A percentile compares a stretch with the other conserved stretches of the same genome.
Conservation (phyloP, 2,888 invertebrate species). For the Heliconius ethilla region DNA sequence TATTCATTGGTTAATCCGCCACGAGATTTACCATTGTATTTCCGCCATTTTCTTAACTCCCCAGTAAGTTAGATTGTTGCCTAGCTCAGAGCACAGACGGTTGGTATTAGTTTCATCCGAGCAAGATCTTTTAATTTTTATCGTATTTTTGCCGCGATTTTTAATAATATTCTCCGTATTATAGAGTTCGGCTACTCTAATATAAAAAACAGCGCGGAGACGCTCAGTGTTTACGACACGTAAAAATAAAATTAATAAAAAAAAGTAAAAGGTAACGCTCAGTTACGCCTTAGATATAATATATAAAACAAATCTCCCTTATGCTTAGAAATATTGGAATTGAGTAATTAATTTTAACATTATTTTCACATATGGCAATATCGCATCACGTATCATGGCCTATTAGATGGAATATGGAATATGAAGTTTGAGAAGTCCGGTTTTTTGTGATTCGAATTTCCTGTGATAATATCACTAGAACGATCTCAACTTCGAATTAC, state of each 20-base stretch:
- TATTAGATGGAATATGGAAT: slow-evolving; percentile 39
- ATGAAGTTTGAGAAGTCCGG: slow-evolving; percentile 22
- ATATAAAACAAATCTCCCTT: slow-evolving; percentile 48
- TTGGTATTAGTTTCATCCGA: slow-evolving; percentile 13
- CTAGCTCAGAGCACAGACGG: slow-evolving; percentile 19
- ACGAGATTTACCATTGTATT: slow-evolving; percentile 16
- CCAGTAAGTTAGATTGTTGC: slow-evolving; percentile 19
- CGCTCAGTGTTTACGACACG: slow-evolving; percentile 26
- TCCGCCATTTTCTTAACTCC: slow-evolving; percentile 22
- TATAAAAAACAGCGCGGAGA: slow-evolving; percentile 6
- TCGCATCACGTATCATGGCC: slow-evolving; percentile 49
- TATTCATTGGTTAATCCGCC: slow-evolving; percentile 38
- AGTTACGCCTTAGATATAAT: slow-evolving; percentile 31
- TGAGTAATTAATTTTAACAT: slow-evolving; percentile 35
- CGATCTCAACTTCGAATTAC: slow-evolving; percentile 33
- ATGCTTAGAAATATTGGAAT: slow-evolving; percentile 55
- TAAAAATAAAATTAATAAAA: slow-evolving; percentile 15
- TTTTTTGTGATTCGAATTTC: slow-evolving; percentile 36
- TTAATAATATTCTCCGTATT: slow-evolving; percentile 19
- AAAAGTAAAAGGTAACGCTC: slow-evolving; percentile 26
- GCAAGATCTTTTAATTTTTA: not conserved
- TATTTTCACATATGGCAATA: slow-evolving; percentile 50
- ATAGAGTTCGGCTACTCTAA: slow-evolving; percentile 13
- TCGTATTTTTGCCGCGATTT: slow-evolving; percentile 23
- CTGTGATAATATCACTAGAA: slow-evolving; percentile 48